These are phyloP conservation scores for Pentamera pediparva DNA, from an alignment of 53 echinoderm and acorn worm genomes.

Conservation along the genomic window DNA sequence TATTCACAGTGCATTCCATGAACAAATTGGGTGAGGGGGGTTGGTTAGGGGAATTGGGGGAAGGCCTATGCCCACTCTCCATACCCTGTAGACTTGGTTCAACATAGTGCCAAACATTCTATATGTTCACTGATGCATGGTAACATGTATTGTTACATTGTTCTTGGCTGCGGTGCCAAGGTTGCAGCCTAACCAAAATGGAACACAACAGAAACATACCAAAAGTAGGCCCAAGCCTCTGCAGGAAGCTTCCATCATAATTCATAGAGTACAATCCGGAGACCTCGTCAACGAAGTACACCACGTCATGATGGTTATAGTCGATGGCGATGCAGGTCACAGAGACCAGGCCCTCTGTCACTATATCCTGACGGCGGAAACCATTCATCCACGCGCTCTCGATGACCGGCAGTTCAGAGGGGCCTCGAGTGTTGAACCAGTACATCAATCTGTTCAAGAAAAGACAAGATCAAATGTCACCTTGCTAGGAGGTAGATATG, in stretches of 20 bases:
- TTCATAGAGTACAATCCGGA: slow-evolving; percentile 58
- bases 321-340: slow-evolving; percentile 66
- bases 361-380: slow-evolving; percentile 40
- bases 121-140: no score
- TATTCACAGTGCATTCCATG: no score
- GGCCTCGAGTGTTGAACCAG: slow-evolving; percentile 43
- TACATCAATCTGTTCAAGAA: slow-evolving; percentile 60
- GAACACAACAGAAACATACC: background rate
- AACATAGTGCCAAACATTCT: no score
- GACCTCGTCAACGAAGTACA: background rate
- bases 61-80: no score
- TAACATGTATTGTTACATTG: no score
- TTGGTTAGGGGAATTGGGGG: no score
- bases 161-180: no score
- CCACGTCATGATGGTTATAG: slow-evolving; percentile 4
- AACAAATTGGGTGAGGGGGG: no score
- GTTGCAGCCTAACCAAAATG: no score
- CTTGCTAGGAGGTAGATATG: no score
- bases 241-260: slow-evolving; percentile 59
- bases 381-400: slow-evolving; percentile 92
- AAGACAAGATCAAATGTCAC: no score
- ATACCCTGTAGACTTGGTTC: no score
- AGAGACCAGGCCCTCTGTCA: slow-evolving; percentile 38
- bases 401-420: slow-evolving; percentile 46
- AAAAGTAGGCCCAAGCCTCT: background rate